Evolutionary conservation across 2,113 vertebrate species (phyloP).

Genomic region (Castor canadensis): DNA sequence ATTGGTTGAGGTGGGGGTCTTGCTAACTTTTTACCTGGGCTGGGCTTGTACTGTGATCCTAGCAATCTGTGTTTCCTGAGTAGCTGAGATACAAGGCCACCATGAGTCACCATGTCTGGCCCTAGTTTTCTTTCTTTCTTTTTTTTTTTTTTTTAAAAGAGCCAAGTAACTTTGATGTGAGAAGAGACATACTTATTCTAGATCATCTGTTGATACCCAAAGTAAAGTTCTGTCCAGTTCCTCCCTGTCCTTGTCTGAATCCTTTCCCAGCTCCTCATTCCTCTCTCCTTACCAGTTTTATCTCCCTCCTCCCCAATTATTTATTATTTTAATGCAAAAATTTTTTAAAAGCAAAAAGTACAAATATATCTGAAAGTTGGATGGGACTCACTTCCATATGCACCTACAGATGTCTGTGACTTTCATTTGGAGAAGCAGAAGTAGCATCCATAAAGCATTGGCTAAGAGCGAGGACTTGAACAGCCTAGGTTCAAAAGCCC

Average conservation of each 20-base stretch:
- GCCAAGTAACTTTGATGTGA: not conserved
- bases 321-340: not conserved
- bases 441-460: not conserved
- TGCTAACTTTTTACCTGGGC: too few species aligned
- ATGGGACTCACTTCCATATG: not conserved
- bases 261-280: not conserved
- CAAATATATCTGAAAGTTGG: not conserved
- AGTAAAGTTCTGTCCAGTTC: conserved; percentile 1
- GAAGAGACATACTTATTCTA: not conserved
- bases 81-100: too few species aligned
- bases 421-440: not conserved
- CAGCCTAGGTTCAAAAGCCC: not conserved
- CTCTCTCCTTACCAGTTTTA: not conserved
- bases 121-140: too few species aligned
- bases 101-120: too few species aligned
- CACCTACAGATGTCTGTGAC: not conserved
- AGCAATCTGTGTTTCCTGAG: too few species aligned
- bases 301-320: not conserved
- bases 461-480: not conserved
- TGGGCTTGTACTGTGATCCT: too few species aligned
- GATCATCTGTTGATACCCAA: not conserved
- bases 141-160: conserved; percentile 15
- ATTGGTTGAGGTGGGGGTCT: too few species aligned
- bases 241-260: not conserved
- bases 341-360: conserved; percentile 27